phyloP scores from a whole-genome alignment of 2,113 vertebrate genomes.

The Isichthys henryi region DNA sequence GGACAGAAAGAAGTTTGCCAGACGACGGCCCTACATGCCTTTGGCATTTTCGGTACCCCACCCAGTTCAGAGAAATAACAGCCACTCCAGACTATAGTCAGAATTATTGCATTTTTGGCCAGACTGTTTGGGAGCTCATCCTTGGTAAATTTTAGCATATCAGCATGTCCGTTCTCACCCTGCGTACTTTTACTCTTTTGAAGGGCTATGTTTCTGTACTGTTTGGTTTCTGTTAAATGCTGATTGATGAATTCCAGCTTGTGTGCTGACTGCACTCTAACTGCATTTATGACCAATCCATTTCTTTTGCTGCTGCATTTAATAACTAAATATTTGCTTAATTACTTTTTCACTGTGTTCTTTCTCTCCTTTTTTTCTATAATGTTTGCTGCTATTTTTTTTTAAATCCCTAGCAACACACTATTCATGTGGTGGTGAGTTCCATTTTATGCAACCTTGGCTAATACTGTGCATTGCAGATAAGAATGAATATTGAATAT shows the following conservation, averaged over 20 bases:
- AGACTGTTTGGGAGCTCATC: background rate
- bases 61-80: slow-evolving; percentile 11
- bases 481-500: background rate
- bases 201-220: background rate
- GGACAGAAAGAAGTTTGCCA: slow-evolving; percentile 89
- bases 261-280: slow-evolving; percentile 27
- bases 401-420: slow-evolving; percentile 86
- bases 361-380: slow-evolving; percentile 67
- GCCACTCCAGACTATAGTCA: background rate
- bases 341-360: slow-evolving; percentile 52
- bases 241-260: background rate
- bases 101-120: background rate
- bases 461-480: slow-evolving; percentile 27
- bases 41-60: slow-evolving; percentile 86
- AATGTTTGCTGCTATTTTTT: slow-evolving; percentile 82
- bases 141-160: background rate
- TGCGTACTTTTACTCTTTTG: background rate
- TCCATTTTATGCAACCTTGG: slow-evolving; percentile 54
- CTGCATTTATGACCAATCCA: slow-evolving; percentile 35
- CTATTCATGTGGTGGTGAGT: slow-evolving; percentile 99
- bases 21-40: slow-evolving; percentile 88
- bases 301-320: slow-evolving; percentile 33
- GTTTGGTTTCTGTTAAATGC: background rate
- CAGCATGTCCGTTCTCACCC: background rate
- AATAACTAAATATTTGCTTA: slow-evolving; percentile 43